Evolutionary conservation across 2,797 vertebrate genomes (phyloP), one percentile per base, ranked within the genome.

Genomic region (Acanthurus tractus): DNA sequence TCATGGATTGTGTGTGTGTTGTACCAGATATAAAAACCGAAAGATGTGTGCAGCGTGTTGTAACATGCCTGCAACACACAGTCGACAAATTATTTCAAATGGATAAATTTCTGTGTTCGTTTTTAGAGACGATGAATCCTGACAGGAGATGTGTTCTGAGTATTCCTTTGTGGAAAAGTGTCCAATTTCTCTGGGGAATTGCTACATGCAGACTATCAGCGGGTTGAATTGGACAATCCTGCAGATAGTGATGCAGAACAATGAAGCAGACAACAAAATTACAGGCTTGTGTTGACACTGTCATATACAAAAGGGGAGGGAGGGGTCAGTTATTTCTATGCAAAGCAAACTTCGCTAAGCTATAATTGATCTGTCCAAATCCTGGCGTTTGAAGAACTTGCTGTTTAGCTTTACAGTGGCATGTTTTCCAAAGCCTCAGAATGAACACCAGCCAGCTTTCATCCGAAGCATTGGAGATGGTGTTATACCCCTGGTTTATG

Each of bases 231-330:
- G 73, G 75, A 81, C 63, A 34, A 79, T 82, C 59, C 69, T 77
- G 75, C 74, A 82, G 81, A 87, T 70, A 82, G 77, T 40, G 67
- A 54, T 71, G 77, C 81, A 78, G 83, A 89, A 91, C 76, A 84
- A 86, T 79, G 80, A 82, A 63, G 70, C 81, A 81, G 91, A 88
- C 88, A 85, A 69, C 78, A 69, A 84, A 89, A 91, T 91, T 78
- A 88, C 75, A 89, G 85, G 75, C 71, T 79, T 66, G 58, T 54
- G 80, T 71, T 72, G 83, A 80, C 54, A 61, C 75, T 74, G 83
- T 85, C 84, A 75, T 83, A 78, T 71, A 73, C 78, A 52, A 58
- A 74, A 29, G 5, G 67, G 42, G 49, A 29, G 5, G 67, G 42
- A 46, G 74, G 74, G 84, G 82, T 83, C 63, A 68, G 78, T 87